These are phyloP conservation scores for Julus scandinavius DNA, from an alignment of 2,888 invertebrate genomes.

Conservation along the genomic window DNA sequence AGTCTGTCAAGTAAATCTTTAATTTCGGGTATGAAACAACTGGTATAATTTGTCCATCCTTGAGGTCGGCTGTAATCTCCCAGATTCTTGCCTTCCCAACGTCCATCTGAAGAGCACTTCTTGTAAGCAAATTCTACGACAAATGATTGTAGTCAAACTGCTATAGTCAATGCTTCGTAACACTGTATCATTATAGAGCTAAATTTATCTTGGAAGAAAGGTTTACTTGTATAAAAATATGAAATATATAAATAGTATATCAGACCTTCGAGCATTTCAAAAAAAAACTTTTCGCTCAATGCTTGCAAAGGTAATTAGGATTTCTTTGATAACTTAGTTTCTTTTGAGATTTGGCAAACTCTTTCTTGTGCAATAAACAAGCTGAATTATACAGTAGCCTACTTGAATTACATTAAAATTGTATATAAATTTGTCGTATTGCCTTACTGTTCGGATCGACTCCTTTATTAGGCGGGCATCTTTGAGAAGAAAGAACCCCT, in stretches of 20 bases:
- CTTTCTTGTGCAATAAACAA: not conserved
- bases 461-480: slow-evolving; percentile 45
- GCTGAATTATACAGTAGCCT: not conserved
- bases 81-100: slow-evolving; percentile 73
- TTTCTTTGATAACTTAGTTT: not conserved
- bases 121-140: slow-evolving; percentile 73
- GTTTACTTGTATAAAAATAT: no score
- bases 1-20: slow-evolving; percentile 62
- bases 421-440: not conserved
- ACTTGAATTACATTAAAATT: not conserved
- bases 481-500: not conserved
- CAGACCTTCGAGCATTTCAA: no score
- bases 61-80: slow-evolving; percentile 64
- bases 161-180: no score
- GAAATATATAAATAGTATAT: no score
- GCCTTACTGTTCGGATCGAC: slow-evolving; percentile 41
- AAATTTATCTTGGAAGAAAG: no score
- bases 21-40: slow-evolving; percentile 80
- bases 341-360: not conserved
- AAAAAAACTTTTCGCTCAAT: no score
- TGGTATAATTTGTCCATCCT: slow-evolving; percentile 87
- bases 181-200: no score
- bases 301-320: not conserved
- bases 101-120: slow-evolving; percentile 75
- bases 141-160: not conserved